Conservation (phyloP, 2,888 invertebrate species). For the Bruchidius siliquastri region DNA sequence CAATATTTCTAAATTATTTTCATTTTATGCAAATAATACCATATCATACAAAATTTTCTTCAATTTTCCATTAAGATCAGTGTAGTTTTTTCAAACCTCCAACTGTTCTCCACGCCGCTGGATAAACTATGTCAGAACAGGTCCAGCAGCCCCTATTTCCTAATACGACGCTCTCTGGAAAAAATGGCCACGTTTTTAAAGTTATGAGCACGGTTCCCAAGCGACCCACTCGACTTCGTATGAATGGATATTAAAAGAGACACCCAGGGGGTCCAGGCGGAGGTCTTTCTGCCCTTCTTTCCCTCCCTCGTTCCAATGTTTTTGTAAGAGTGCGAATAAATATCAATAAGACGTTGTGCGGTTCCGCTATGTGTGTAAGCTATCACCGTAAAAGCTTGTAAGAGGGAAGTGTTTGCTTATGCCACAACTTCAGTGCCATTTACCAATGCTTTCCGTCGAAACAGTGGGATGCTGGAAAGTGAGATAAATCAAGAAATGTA, state of each 20-base stretch:
- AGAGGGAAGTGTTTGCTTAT: not conserved
- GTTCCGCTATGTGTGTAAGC: not conserved
- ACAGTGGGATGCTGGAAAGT: not conserved
- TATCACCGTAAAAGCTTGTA: not conserved
- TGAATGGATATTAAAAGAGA: not conserved
- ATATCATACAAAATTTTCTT: too few relatives aligned
- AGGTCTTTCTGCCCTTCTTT: not conserved
- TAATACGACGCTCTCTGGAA: not conserved
- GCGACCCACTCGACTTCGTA: not conserved
- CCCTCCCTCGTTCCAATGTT: not conserved
- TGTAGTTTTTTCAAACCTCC: not conserved
- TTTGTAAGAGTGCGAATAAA: not conserved
- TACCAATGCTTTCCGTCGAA: not conserved
- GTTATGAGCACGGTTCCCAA: not conserved
- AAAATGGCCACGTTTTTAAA: not conserved
- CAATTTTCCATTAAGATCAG: too few relatives aligned
- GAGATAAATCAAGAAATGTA: too few relatives aligned
- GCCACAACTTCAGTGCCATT: not conserved
- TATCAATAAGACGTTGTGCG: not conserved
- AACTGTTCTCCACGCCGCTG: not conserved
- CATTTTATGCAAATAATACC: too few relatives aligned
- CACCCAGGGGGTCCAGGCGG: not conserved
- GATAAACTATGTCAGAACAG: not conserved
- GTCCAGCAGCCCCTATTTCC: not conserved
- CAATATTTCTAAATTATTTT: too few relatives aligned